phyloP scores from a whole-genome alignment of 2,888 invertebrate genomes.

The Ecliptopera silaceata region DNA sequence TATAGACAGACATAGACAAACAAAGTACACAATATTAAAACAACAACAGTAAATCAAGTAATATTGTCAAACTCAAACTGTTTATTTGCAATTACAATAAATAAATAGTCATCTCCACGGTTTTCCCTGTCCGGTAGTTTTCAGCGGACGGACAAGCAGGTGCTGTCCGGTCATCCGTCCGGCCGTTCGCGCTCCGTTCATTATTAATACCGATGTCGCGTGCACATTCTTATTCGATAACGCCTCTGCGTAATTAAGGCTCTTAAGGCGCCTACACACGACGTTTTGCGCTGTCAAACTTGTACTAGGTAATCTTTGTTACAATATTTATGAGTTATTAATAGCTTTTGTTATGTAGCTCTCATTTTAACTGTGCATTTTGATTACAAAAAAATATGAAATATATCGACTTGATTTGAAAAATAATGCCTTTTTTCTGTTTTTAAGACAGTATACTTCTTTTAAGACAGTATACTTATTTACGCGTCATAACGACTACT shows the following conservation, averaged over 20 bases:
- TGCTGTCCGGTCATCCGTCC: constrained; percentile 51
- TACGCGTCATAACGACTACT: too few relatives aligned
- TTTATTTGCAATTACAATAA: too few relatives aligned
- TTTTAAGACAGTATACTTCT: too few relatives aligned
- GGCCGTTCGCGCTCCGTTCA: constrained; percentile 75
- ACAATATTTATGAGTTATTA: neutral
- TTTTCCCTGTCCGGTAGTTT: constrained; percentile 51
- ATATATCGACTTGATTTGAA: too few relatives aligned
- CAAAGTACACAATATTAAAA: too few relatives aligned
- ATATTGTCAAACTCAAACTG: too few relatives aligned
- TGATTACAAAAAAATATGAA: too few relatives aligned
- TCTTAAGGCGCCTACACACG: constrained; percentile 63
- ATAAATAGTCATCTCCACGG: constrained; percentile 13
- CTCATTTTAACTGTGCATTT: too few relatives aligned
- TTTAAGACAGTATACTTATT: too few relatives aligned
- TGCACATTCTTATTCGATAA: constrained; percentile 83
- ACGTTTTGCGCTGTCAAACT: constrained; percentile 17
- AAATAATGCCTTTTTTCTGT: neutral
- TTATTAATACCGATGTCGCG: constrained; percentile 83
- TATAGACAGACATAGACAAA: too few relatives aligned
- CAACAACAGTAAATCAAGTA: too few relatives aligned
- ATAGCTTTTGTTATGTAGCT: neutral
- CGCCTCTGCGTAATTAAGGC: constrained; percentile 81
- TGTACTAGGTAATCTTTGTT: neutral
- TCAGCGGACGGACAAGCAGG: constrained; percentile 76